phyloP scores from a whole-genome alignment of 2,888 invertebrate species.

The Cephus pulcher region DNA sequence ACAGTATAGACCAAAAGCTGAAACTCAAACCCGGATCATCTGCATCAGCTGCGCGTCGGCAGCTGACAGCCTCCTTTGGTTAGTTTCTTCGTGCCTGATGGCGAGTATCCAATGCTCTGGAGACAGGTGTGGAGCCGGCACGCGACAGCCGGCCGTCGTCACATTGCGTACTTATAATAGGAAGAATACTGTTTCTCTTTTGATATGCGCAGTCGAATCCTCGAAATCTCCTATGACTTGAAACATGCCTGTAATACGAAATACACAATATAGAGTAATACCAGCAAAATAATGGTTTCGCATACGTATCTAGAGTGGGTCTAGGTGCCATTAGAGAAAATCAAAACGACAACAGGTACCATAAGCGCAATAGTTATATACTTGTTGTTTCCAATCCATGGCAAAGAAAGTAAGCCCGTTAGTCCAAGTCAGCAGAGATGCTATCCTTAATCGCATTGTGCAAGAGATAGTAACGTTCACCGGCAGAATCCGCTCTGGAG shows the following conservation, averaged over 20 bases:
- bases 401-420: neutral
- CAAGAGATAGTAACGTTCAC: slow-evolving; percentile 1
- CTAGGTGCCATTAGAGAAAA: neutral
- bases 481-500: slow-evolving; percentile 21
- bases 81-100: slow-evolving; percentile 28
- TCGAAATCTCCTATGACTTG: neutral
- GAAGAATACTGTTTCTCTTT: neutral
- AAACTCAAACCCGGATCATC: neutral
- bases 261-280: neutral
- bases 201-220: neutral
- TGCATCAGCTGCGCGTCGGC: slow-evolving; percentile 16
- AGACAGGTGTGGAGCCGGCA: slow-evolving; percentile 54
- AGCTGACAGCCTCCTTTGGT: slow-evolving; percentile 43
- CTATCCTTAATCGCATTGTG: neutral
- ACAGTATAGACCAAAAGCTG: neutral
- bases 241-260: neutral
- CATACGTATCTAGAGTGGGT: neutral
- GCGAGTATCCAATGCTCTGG: slow-evolving; percentile 12
- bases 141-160: slow-evolving; percentile 55
- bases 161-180: neutral
- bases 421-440: neutral
- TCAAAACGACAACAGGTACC: neutral
- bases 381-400: neutral
- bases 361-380: neutral
- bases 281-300: neutral